Base-by-base conservation (phyloP, 2,113 vertebrate genomes). In the Chaetodon auriga region DNA sequence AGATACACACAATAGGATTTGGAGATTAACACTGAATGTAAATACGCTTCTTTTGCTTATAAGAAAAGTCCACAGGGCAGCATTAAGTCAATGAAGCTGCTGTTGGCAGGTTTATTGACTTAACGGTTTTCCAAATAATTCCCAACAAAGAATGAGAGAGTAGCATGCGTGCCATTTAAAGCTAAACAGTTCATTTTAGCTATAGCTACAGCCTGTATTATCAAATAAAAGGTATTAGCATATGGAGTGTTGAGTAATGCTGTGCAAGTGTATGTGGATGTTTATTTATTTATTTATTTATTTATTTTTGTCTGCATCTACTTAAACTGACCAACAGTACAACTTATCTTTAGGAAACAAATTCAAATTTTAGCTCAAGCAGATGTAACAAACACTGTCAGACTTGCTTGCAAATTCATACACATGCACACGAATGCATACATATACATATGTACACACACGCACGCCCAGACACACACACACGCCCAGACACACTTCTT, bases 401-500 rank as follows among this genome's bases (percentile, higher is more conserved):
- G 68, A 75, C 57, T 43, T 61, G 43, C 38, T 36, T 73, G 36
- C 75, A 82, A 62, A 82, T 53, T 53, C 41, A 81, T n/a, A 65
- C 48, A 53, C 61, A 78, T 36, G 35, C n/a, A 45, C n/a, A 55
- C 74, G 30, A 30, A 30, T 30, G 30, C 30, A 30, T 30, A 30
- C 30, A 30, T 30, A 30, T 30, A 30, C 30, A 30, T 30, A 30
- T 30, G 30, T 30, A 30, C 30, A 30, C 30, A 30, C 30, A 57
- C 41, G 30, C n/a, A 30, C 3, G 30, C 30, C 1, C 2, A 30
- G 2, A 30, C 30, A 57, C 41, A 38, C n/a, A 87, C 18, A 85
- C 72, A 80, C 64, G 81, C 78, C 82, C 82, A 84, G 79, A 87
- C 82, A 80, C 68, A 60, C 55, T 58, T 78, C 70, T 78, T 48